Percentiles rank a stretch among this genome's conserved stretches.
phyloP scores from a whole-genome alignment of 2,888 invertebrate genomes.

The Cryptocephalus moraei region DNA sequence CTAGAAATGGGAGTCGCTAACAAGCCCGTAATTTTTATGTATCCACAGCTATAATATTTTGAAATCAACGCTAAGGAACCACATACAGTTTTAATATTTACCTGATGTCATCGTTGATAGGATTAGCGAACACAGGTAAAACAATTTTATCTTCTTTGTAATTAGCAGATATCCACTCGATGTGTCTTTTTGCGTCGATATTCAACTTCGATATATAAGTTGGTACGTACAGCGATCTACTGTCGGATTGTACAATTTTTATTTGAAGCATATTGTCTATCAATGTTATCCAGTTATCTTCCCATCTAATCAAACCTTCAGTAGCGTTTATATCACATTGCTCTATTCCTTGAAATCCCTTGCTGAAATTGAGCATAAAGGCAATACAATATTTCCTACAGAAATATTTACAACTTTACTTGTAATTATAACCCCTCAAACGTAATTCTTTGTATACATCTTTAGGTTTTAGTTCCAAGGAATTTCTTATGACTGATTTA shows the following conservation, averaged over 20 bases:
- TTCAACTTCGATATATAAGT: too few relatives aligned
- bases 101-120: constrained; percentile 27
- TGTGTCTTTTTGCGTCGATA: constrained; percentile 19
- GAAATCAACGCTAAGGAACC: neutral
- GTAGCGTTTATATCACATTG: constrained; percentile 17
- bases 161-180: constrained; percentile 10
- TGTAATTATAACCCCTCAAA: constrained; percentile 54
- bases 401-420: constrained; percentile 13
- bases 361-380: constrained; percentile 12
- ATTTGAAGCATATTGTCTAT: constrained; percentile 83
- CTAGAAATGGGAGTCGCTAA: constrained; percentile 40
- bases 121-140: constrained; percentile 34
- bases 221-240: constrained; percentile 52
- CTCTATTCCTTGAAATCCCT: constrained; percentile 19
- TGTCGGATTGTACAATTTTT: constrained; percentile 53
- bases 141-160: constrained; percentile 13
- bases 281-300: constrained; percentile 71
- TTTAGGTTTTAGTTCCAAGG: constrained; percentile 39
- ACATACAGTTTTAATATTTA: constrained; percentile 4
- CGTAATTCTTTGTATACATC: constrained; percentile 60
- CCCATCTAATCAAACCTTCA: constrained; percentile 20
- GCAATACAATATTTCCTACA: neutral
- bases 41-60: constrained; percentile 49
- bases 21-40: constrained; percentile 67
- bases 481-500: constrained; percentile 28